A percentile compares a stretch with the other conserved stretches of the same genome.
phyloP scores from a whole-genome alignment of 2,113 vertebrate genomes.

The Bubalus kerabau region DNA sequence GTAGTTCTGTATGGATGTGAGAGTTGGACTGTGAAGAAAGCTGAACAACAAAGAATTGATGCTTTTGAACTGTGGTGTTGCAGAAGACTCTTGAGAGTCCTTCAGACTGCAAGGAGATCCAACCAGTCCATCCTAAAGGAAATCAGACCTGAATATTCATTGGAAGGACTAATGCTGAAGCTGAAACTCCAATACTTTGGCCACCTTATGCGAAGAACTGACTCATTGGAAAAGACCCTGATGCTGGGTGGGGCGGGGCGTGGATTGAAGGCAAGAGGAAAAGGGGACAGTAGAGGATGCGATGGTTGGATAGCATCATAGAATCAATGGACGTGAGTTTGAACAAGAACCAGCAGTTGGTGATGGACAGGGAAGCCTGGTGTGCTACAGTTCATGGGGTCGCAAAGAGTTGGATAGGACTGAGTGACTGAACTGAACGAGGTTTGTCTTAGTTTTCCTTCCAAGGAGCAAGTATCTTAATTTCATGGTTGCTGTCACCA shows the following conservation, averaged over 20 bases:
- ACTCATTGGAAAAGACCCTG: neutral
- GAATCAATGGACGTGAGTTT: neutral
- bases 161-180: neutral
- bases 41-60: rapidly evolving
- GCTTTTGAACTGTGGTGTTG: neutral
- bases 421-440: neutral
- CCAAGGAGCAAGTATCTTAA: neutral
- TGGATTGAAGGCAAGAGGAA: neutral
- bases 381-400: neutral
- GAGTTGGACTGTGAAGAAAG: neutral
- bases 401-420: rapidly evolving
- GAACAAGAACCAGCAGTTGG: neutral
- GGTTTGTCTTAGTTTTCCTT: neutral
- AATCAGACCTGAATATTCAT: neutral
- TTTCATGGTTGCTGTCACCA: neutral
- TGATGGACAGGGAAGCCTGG: neutral
- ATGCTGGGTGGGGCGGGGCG: neutral
- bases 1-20: neutral
- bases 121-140: neutral
- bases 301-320: neutral
- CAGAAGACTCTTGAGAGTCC: neutral
- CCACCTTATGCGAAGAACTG: neutral
- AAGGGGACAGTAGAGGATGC: rapidly evolving
- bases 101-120: neutral
- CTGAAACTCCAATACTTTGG: neutral